These are phyloP conservation scores for Eledona agricola DNA, from an alignment of 2,888 invertebrate genomes.

Conservation along the genomic window DNA sequence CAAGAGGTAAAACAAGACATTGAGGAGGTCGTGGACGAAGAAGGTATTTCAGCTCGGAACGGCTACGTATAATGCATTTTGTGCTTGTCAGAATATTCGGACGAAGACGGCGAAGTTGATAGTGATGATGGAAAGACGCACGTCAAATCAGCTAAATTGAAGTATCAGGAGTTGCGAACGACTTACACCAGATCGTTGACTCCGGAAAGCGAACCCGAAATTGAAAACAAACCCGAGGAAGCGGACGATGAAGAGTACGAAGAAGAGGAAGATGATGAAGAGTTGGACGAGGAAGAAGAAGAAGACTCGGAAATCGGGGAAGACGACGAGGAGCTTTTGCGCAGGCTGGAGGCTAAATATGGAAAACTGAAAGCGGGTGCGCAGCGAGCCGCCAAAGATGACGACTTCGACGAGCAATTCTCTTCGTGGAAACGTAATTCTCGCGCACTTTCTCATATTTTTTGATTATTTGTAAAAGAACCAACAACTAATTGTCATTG, in stretches of 20 bases:
- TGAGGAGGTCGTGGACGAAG: slow-evolving; percentile 50
- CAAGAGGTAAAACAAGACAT: slow-evolving; percentile 57
- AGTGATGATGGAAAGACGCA: slow-evolving; percentile 51
- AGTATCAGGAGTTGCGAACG: slow-evolving; percentile 57
- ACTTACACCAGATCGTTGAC: slow-evolving; percentile 56
- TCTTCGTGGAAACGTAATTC: slow-evolving; percentile 60
- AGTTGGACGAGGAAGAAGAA: slow-evolving; percentile 61
- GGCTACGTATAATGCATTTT: too few relatives aligned
- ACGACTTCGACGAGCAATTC: slow-evolving; percentile 58
- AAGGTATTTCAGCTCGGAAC: too few relatives aligned
- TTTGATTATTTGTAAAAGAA: slow-evolving; percentile 22
- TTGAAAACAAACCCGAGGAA: slow-evolving; percentile 35
- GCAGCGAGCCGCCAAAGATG: slow-evolving; percentile 55
- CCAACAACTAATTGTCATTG: slow-evolving; percentile 12
- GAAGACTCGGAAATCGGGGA: too few relatives aligned
- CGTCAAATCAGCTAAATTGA: slow-evolving; percentile 49
- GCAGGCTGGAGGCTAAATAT: slow-evolving; percentile 77
- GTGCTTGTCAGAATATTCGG: slow-evolving; percentile 57
- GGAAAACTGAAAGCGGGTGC: slow-evolving; percentile 68
- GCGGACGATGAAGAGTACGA: slow-evolving; percentile 49
- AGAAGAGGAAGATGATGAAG: slow-evolving; percentile 53
- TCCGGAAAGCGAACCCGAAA: slow-evolving; percentile 49
- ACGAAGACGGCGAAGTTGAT: slow-evolving; percentile 60
- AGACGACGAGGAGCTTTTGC: slow-evolving; percentile 75
- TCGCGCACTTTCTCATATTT: slow-evolving; percentile 5